Percentiles rank a stretch among this genome's conserved stretches.
These are phyloP conservation scores for Nibea albiflora DNA, from an alignment of 2,113 vertebrate genomes.

Conservation along the genomic window DNA sequence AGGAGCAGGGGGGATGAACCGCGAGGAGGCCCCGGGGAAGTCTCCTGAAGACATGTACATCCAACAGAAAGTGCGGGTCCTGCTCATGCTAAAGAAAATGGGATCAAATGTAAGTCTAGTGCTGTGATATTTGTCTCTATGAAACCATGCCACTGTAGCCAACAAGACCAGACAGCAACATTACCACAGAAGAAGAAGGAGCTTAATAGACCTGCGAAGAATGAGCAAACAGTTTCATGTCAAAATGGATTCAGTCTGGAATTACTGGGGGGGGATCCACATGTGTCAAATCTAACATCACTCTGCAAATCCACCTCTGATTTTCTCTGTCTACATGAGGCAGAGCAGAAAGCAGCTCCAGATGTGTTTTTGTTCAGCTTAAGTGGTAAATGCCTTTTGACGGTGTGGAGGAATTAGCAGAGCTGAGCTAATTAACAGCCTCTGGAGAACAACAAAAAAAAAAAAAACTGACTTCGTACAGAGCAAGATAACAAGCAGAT, in stretches of 20 bases:
- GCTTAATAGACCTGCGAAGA: neutral
- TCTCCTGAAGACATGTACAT: constrained; percentile 99
- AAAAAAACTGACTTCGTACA: neutral
- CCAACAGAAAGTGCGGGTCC: constrained; percentile 98
- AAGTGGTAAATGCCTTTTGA: neutral
- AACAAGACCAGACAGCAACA: neutral
- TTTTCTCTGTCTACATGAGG: neutral
- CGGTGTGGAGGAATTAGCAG: neutral
- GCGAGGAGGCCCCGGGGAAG: constrained; percentile 97
- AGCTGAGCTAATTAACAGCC: neutral
- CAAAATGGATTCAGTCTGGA: neutral
- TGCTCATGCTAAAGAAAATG: constrained; percentile 99
- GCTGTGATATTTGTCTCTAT: neutral
- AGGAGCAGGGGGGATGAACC: constrained; percentile 98
- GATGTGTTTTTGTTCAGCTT: neutral
- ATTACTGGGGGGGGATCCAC: neutral
- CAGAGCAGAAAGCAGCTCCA: neutral
- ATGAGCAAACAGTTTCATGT: neutral
- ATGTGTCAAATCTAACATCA: neutral
- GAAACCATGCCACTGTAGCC: neutral
- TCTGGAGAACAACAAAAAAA: constrained; percentile 1
- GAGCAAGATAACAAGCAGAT: neutral
- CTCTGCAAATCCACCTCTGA: neutral
- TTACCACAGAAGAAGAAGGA: neutral
- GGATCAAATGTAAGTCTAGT: constrained; percentile 94